Evolutionary conservation across 2,888 invertebrate species (phyloP).

Genomic region (Serrognathus titanus): DNA sequence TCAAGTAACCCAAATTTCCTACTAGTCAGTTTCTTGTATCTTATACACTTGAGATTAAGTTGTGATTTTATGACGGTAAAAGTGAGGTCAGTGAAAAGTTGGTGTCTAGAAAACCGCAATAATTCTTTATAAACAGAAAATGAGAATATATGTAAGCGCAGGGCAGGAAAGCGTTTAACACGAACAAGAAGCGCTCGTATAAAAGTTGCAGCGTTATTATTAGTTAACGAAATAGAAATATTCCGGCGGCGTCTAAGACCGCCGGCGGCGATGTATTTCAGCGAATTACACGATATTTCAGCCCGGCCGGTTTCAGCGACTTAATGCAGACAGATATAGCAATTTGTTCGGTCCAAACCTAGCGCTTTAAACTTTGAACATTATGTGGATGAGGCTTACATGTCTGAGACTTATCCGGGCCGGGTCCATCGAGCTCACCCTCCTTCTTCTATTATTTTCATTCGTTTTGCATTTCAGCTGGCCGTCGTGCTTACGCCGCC

Average conservation of each 20-base stretch:
- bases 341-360: slow-evolving; percentile 33
- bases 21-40: too few species aligned
- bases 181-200: background rate
- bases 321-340: slow-evolving; percentile 38
- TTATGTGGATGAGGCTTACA: slow-evolving; percentile 18
- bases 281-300: slow-evolving; percentile 37
- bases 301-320: slow-evolving; percentile 23
- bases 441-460: too few species aligned
- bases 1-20: too few species aligned
- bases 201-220: slow-evolving; percentile 28
- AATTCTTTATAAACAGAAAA: background rate
- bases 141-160: background rate
- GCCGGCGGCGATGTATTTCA: slow-evolving; percentile 30
- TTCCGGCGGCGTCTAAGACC: slow-evolving; percentile 30
- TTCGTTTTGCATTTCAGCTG: too few species aligned
- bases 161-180: background rate
- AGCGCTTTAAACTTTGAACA: slow-evolving; percentile 33
- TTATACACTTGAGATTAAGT: too few species aligned
- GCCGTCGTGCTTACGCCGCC: too few species aligned
- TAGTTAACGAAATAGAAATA: slow-evolving; percentile 34
- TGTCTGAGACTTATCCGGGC: slow-evolving; percentile 1
- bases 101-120: too few species aligned
- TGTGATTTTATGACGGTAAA: too few species aligned
- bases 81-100: too few species aligned
- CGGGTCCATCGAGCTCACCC: background rate